Percentiles rank a stretch among this genome's conserved stretches.
These are phyloP conservation scores for Oncorhynchus masou DNA, from an alignment of 2,113 vertebrate genomes.

Conservation along the genomic window DNA sequence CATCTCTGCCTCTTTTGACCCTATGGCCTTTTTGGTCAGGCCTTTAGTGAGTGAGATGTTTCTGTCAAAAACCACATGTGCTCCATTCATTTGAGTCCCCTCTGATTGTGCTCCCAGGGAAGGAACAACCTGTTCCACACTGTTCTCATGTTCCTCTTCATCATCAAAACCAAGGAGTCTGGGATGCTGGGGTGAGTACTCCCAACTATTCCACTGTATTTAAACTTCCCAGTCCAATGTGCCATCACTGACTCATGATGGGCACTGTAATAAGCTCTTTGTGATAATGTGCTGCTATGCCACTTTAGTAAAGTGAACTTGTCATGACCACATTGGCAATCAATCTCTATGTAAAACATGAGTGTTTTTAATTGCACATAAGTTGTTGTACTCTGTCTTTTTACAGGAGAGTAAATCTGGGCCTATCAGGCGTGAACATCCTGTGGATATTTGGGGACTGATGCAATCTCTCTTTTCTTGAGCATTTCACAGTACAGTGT, in stretches of 20 bases:
- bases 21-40: neutral
- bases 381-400: neutral
- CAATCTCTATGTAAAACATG: neutral
- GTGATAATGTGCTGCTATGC: neutral
- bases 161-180: conserved; percentile 94
- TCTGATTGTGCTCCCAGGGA: conserved; percentile 74
- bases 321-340: neutral
- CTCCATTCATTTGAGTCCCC: neutral
- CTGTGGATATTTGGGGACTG: conserved; percentile 90
- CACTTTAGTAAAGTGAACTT: neutral
- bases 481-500: neutral
- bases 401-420: conserved; percentile 89
- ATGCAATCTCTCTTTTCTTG: conserved; percentile 5
- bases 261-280: no score
- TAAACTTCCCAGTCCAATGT: no score
- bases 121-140: conserved; percentile 98
- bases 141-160: conserved; percentile 93
- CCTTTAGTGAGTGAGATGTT: neutral
- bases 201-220: neutral
- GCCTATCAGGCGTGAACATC: conserved; percentile 91
- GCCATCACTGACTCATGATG: no score
- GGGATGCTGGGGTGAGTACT: conserved; percentile 93
- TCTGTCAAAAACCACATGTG: neutral
- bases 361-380: neutral
- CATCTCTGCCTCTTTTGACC: neutral